Base-by-base conservation (phyloP, 2,888 invertebrate species). In the Steinernema scapterisci region DNA sequence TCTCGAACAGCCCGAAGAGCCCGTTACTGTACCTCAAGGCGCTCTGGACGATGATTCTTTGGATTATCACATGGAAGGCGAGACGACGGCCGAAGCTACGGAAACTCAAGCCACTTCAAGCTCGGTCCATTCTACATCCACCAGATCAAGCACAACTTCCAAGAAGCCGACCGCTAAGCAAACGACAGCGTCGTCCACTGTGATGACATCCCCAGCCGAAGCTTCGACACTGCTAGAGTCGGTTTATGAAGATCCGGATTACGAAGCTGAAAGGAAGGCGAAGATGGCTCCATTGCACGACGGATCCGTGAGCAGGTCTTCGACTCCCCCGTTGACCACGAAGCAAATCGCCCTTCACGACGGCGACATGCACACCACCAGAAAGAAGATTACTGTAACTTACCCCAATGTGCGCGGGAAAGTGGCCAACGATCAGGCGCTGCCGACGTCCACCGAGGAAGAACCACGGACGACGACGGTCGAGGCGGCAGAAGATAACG, bases 171-270 rank as follows among this genome's bases (percentile, higher is more conserved):
- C 63, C 11, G 19, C 19, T 6, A 51, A 9, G 6, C 6, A 9
- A 6, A 19, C 51, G 5, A 54, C 54, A 3, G 21, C 54, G 3
- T 6, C 54, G 16, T 6, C 63, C 16, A 1, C 25, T 2, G 11
- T 7, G 63, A 63, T 16, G 16, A 27, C 63, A 3, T 5, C 31
- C 16, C 16, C 63, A 19, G 11, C 16, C 11, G 31, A 23, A 31
- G 25, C 27, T 2, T 27, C 63, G n/a, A 31, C 16, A 11, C 9
- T 27, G 2, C 11, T 31, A 31, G 63, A 63, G n/a, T 63, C 63
- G 19, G 38, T 63, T n/a, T 63, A 63, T n/a, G 63, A 63, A 63
- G 63, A 63, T n/a, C 63, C 63, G 3, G 63, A 63, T 27, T 63
- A 63, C 63, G 63, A 63, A 13, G 63, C 16, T 16, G 63, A 63